Conservation (phyloP, 2,797 vertebrate species). For the Nyctalus aviator region DNA sequence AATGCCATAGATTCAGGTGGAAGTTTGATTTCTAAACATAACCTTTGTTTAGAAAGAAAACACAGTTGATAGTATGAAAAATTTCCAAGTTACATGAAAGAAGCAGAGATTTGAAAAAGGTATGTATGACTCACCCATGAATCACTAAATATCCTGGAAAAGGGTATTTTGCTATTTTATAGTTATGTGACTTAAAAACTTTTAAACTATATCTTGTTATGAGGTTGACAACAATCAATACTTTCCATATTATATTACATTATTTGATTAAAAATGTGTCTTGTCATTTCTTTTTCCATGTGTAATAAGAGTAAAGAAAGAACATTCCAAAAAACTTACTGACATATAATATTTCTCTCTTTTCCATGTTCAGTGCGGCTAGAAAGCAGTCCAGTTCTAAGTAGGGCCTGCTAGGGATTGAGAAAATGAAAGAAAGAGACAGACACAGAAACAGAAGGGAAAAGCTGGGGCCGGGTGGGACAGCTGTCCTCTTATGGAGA, state of each 20-base stretch:
- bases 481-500: no score
- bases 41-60: constrained; percentile 38
- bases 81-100: constrained; percentile 41
- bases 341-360: background rate
- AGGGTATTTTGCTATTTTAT: constrained; percentile 49
- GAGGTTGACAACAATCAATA: background rate
- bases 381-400: no score
- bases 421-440: no score
- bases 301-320: constrained; percentile 5
- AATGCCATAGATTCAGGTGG: background rate
- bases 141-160: background rate
- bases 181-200: background rate
- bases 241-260: background rate
- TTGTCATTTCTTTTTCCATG: constrained; percentile 16
- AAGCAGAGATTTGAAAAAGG: constrained; percentile 48
- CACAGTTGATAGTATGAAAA: constrained; percentile 41
- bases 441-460: no score
- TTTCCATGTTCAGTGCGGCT: accelerated
- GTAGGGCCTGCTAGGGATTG: no score
- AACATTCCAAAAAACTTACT: background rate
- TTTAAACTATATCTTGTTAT: constrained; percentile 37
- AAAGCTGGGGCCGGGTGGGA: no score
- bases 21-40: constrained; percentile 26
- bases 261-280: constrained; percentile 50
- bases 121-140: constrained; percentile 36